phyloP scores from a whole-genome alignment of 1,140 invertebrate species.

The Drosophila azteca region DNA sequence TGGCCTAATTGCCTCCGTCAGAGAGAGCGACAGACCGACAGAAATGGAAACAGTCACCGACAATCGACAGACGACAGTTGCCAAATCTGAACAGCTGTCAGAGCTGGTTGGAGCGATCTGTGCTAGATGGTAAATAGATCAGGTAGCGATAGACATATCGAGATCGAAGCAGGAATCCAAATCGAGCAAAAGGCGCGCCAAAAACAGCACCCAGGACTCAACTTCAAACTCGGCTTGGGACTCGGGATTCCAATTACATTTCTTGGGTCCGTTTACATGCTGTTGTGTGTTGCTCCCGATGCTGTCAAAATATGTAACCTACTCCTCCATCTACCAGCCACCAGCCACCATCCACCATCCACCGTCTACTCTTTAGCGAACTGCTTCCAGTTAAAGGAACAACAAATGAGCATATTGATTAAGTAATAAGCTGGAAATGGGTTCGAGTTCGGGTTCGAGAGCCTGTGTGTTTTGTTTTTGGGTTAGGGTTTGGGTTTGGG shows the following conservation, averaged over 20 bases:
- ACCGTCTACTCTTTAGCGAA: background rate
- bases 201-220: constrained; percentile 49
- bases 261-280: constrained; percentile 43
- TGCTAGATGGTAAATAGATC: constrained; percentile 21
- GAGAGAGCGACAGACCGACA: background rate
- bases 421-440: constrained; percentile 66
- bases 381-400: constrained; percentile 56
- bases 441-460: constrained; percentile 10
- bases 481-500: constrained; percentile 4
- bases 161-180: constrained; percentile 33
- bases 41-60: too few species aligned
- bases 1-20: constrained; percentile 25
- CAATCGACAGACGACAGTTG: constrained; percentile 30
- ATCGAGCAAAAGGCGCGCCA: constrained; percentile 45
- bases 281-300: constrained; percentile 42
- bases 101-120: background rate
- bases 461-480: background rate
- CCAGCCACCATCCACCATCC: background rate
- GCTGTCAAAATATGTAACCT: constrained; percentile 70
- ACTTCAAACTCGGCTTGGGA: background rate
- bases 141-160: constrained; percentile 43
- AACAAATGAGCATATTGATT: constrained; percentile 66
- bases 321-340: constrained; percentile 17
- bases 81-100: constrained; percentile 45
- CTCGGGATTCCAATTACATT: constrained; percentile 61